Base-by-base conservation (phyloP, 1,140 invertebrate genomes). In the Formica exsecta region DNA sequence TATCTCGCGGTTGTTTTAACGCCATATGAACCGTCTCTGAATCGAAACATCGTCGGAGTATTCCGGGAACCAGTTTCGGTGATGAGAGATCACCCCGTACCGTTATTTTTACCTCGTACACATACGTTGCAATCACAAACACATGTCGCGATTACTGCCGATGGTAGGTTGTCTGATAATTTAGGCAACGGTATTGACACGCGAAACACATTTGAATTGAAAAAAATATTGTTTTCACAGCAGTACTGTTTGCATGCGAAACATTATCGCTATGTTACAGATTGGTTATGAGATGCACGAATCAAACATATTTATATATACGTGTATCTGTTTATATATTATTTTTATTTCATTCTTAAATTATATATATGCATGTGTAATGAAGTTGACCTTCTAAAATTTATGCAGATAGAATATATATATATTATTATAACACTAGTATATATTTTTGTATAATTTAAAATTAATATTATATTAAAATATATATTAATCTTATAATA, bases 81-180 rank as follows among this genome's bases (percentile, higher is more conserved):
- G 48, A 41, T 57, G 25, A 77, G 64, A 90, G 76, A 86, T 90
- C 48, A 62, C 6, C 5, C 11, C 62, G 62, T 91, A 75, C 89
- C 90, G 90, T 91, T 91, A 91, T 86, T 85, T 90, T 90, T 91
- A 81, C 71, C 57, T 51, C 75, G 70, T 68, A 85, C 77, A 32
- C 54, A 38, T 68, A 86, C 51, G 70, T 75, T 76, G 74, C 85
- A 54, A 29, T n/a, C 44, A 51, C 48, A 36, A 73, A 71, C 70
- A 79, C 62, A 80, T 64, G 57, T 76, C n/a, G 57, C 29, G 54
- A 59, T 13, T 51, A 22, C 29, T 75, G 64, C 13, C 19, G 3
- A 54, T n/a, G n/a, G 11, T 41, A 32, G 59, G 22, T 54, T 16
- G 44, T 13, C 1, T 36, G 66, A 74, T 71, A 80, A 71, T 86